Percentiles rank a stretch among this genome's conserved stretches.
Conservation (phyloP, 2,888 invertebrate genomes). For the Dasypolia templi region DNA sequence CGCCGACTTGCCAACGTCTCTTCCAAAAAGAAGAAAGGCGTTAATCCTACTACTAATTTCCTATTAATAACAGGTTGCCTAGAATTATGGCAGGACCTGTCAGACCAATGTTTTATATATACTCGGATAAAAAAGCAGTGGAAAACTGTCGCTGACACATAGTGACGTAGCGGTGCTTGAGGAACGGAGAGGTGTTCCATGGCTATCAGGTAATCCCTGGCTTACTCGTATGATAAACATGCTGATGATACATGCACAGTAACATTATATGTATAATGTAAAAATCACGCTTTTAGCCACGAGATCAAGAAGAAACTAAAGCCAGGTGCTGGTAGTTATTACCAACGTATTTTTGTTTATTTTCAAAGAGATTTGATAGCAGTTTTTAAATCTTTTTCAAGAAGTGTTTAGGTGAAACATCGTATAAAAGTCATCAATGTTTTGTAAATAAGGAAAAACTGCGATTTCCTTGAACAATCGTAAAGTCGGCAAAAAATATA, state of each 20-base stretch:
- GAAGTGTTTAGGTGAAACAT: conserved; percentile 40
- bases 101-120: too few species aligned
- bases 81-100: too few species aligned
- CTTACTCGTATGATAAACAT: not conserved
- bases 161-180: too few species aligned
- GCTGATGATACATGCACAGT: not conserved
- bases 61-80: too few species aligned
- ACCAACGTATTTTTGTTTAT: conserved; percentile 32
- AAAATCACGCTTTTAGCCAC: not conserved
- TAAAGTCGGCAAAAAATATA: conserved; percentile 51
- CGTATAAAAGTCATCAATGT: conserved; percentile 46
- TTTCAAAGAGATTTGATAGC: conserved; percentile 31
- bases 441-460: conserved; percentile 68
- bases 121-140: too few species aligned
- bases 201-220: too few species aligned
- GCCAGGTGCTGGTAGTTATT: not conserved
- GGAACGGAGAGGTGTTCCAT: too few species aligned
- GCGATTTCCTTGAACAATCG: conserved; percentile 59
- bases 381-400: conserved; percentile 27
- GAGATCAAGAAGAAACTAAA: not conserved
- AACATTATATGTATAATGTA: not conserved
- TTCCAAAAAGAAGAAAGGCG: too few species aligned
- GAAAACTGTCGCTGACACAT: too few species aligned
- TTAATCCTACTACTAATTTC: too few species aligned
- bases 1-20: too few species aligned